Conservation (phyloP, 2,888 invertebrate species). For the Melitaea athalia region DNA sequence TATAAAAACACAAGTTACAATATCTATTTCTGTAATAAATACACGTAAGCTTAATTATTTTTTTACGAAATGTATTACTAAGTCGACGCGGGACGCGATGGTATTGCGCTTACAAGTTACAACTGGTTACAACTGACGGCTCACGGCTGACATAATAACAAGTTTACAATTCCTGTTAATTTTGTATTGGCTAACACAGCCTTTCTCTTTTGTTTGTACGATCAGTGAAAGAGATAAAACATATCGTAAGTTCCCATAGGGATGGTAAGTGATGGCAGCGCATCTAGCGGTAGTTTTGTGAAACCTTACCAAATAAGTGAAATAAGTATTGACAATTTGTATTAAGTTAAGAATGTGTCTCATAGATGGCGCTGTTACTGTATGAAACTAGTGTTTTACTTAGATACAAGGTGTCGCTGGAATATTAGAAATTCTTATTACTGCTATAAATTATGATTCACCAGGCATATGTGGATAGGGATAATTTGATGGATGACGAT, state of each 20-base stretch:
- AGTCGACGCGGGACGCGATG: slow-evolving; percentile 59
- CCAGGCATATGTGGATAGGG: too few species aligned
- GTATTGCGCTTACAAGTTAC: slow-evolving; percentile 62
- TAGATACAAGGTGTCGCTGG: slow-evolving; percentile 19
- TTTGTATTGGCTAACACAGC: slow-evolving; percentile 60
- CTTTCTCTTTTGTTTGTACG: slow-evolving; percentile 44
- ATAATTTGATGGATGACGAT: too few species aligned
- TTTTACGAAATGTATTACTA: slow-evolving; percentile 32
- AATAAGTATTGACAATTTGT: slow-evolving; percentile 14
- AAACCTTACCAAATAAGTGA: slow-evolving; percentile 9
- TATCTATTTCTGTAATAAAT: slow-evolving; percentile 29
- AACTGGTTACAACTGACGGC: too few species aligned
- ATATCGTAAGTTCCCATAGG: slow-evolving; percentile 12
- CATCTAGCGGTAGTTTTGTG: slow-evolving; percentile 16
- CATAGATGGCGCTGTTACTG: slow-evolving; percentile 17
- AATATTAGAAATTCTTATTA: not conserved
- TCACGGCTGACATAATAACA: slow-evolving; percentile 50
- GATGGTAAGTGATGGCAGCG: not conserved
- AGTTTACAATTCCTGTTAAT: slow-evolving; percentile 61
- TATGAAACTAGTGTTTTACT: not conserved
- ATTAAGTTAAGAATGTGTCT: slow-evolving; percentile 11
- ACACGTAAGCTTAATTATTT: slow-evolving; percentile 37
- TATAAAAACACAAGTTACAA: slow-evolving; percentile 27
- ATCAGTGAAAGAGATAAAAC: slow-evolving; percentile 23
- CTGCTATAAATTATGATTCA: too few species aligned